Conservation (phyloP, 2,888 invertebrate genomes). For the Acleris literana region DNA sequence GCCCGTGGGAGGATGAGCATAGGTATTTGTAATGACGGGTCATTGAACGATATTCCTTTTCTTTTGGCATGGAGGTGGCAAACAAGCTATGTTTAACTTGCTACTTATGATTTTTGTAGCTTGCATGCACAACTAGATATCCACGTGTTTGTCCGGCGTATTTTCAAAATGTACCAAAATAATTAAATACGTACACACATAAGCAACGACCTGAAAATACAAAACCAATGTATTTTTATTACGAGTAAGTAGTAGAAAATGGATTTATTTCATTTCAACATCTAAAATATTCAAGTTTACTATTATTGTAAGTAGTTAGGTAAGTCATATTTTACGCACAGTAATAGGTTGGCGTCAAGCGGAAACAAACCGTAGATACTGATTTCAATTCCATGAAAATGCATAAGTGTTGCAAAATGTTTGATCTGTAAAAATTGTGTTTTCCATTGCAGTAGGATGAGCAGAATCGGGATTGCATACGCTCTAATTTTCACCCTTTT, state of each 20-base stretch:
- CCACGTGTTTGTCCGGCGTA: neutral
- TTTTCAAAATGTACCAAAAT: slow-evolving; percentile 22
- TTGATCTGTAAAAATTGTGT: slow-evolving; percentile 22
- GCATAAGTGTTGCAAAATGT: slow-evolving; percentile 30
- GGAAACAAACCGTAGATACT: slow-evolving; percentile 25
- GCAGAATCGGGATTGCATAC: slow-evolving; percentile 32
- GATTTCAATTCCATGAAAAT: slow-evolving; percentile 14
- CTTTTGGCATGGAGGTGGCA: too few relatives aligned
- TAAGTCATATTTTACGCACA: slow-evolving; percentile 16
- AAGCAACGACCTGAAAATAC: slow-evolving; percentile 12
- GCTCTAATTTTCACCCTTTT: slow-evolving; percentile 21
- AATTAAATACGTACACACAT: slow-evolving; percentile 15
- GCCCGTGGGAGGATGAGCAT: too few relatives aligned
- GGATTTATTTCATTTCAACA: neutral
- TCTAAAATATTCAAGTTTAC: neutral
- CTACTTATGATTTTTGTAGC: too few relatives aligned
- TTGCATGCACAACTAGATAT: too few relatives aligned
- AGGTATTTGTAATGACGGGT: too few relatives aligned
- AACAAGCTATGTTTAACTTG: too few relatives aligned
- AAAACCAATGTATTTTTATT: too few relatives aligned
- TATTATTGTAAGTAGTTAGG: neutral
- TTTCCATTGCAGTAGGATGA: slow-evolving; percentile 9
- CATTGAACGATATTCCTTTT: too few relatives aligned
- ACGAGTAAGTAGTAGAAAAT: too few relatives aligned
- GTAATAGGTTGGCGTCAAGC: slow-evolving; percentile 24